Conservation (phyloP, 2,113 vertebrate species). For the Pygoscelis adeliae region DNA sequence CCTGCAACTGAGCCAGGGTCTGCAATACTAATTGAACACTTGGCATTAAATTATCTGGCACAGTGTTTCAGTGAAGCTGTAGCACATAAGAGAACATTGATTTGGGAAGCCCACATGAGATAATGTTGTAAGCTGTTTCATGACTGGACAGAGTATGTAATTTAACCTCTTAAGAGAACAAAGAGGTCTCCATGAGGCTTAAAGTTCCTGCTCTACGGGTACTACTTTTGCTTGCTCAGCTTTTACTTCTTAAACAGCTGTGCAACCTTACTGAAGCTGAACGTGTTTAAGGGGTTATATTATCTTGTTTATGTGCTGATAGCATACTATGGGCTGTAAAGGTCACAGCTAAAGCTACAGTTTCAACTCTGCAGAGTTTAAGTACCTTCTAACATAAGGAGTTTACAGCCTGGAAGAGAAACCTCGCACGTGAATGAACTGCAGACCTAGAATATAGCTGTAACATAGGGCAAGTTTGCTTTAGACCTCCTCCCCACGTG, state of each 20-base stretch:
- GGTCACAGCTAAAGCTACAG: conserved; percentile 21
- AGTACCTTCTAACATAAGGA: background rate
- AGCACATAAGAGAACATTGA: background rate
- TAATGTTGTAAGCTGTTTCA: background rate
- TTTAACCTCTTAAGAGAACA: conserved; percentile 34
- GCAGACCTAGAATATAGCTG: background rate
- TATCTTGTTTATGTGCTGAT: background rate
- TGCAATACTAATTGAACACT: background rate
- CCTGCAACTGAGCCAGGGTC: background rate
- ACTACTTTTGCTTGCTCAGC: conserved; percentile 31
- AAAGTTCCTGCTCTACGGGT: background rate
- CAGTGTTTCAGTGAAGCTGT: background rate
- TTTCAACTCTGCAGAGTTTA: background rate
- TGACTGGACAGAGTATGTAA: conserved; percentile 10
- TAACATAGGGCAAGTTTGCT: background rate
- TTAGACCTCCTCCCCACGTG: background rate
- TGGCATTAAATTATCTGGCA: background rate
- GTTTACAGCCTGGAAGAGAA: background rate
- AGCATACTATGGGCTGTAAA: background rate
- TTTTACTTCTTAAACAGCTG: conserved; percentile 7
- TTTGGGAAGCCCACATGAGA: conserved; percentile 1
- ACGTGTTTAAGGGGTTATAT: background rate
- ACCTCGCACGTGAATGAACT: background rate
- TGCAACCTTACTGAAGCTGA: background rate
- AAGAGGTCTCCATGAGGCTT: background rate